These are phyloP conservation scores for Xiphorhynchus erythropygius DNA, from an alignment of 2,797 vertebrate species.

Conservation along the genomic window DNA sequence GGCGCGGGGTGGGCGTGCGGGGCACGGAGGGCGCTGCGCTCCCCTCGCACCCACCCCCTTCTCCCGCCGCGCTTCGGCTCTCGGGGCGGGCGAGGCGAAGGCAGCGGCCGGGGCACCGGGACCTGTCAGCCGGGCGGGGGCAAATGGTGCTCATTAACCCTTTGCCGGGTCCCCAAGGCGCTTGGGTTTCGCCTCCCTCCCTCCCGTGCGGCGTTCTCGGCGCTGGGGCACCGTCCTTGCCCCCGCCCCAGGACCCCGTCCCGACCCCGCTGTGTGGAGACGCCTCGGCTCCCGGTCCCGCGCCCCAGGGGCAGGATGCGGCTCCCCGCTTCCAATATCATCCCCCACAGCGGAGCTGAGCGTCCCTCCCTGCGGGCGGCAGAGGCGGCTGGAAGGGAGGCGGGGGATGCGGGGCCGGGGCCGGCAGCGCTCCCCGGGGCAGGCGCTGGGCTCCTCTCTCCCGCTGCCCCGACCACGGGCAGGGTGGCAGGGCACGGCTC, in stretches of 20 bases:
- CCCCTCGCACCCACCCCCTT: not conserved
- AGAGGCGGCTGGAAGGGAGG: not conserved
- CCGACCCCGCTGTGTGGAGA: not conserved
- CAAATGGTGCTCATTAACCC: not conserved
- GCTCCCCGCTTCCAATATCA: not conserved
- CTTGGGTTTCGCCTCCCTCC: not conserved
- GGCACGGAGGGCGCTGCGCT: not conserved
- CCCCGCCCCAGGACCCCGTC: not conserved
- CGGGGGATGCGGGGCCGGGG: not conserved
- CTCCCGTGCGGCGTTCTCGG: not conserved
- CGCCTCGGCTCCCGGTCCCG: not conserved
- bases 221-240: not conserved
- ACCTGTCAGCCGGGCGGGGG: not conserved
- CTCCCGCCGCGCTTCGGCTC: not conserved
- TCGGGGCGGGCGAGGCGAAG: not conserved
- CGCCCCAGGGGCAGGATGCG: not conserved
- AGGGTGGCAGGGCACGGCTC: not conserved
- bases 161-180: not conserved
- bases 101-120: not conserved
- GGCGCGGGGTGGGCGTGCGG: not conserved
- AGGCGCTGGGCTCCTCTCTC: not conserved
- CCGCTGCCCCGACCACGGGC: not conserved
- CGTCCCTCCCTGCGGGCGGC: not conserved
- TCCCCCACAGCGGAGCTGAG: not conserved
- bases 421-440: not conserved